A percentile compares a stretch with the other conserved stretches of the same genome.
These are phyloP conservation scores for Cepaea nemoralis DNA, from an alignment of 1,140 invertebrate genomes.

Conservation along the genomic window DNA sequence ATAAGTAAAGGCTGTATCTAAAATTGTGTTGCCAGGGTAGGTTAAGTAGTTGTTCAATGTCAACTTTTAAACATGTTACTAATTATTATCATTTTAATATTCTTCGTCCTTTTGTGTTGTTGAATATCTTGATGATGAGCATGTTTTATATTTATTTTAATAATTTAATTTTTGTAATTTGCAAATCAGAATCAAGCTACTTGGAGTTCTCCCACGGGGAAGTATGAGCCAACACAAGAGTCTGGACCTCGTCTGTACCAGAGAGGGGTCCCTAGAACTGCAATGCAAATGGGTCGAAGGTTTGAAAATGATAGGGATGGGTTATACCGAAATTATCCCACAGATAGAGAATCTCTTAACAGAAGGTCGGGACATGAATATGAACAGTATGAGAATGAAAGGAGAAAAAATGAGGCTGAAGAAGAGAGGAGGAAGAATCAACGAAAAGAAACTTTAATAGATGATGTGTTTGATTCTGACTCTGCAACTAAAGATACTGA, in stretches of 20 bases:
- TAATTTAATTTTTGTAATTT: no score
- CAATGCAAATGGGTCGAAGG: neutral
- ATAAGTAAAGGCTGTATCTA: no score
- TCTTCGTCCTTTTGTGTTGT: no score
- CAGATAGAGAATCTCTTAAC: neutral
- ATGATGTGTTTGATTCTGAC: slow-evolving; percentile 39
- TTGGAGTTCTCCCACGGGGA: slow-evolving; percentile 35
- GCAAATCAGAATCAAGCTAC: slow-evolving; percentile 33
- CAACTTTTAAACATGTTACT: no score
- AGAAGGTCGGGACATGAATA: slow-evolving; percentile 25
- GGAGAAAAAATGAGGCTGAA: slow-evolving; percentile 14
- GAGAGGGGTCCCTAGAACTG: slow-evolving; percentile 25
- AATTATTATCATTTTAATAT: no score
- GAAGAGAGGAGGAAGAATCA: neutral
- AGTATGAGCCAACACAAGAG: slow-evolving; percentile 23
- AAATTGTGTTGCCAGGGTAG: no score
- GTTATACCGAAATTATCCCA: neutral
- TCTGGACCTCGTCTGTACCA: neutral
- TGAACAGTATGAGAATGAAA: slow-evolving; percentile 34
- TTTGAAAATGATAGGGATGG: slow-evolving; percentile 23
- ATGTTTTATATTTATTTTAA: neutral
- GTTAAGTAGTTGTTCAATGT: no score
- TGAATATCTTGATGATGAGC: neutral
- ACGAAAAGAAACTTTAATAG: slow-evolving; percentile 37
- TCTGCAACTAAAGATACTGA: slow-evolving; percentile 18